Conservation (phyloP, 2,113 vertebrate genomes). For the Suricata suricatta region DNA sequence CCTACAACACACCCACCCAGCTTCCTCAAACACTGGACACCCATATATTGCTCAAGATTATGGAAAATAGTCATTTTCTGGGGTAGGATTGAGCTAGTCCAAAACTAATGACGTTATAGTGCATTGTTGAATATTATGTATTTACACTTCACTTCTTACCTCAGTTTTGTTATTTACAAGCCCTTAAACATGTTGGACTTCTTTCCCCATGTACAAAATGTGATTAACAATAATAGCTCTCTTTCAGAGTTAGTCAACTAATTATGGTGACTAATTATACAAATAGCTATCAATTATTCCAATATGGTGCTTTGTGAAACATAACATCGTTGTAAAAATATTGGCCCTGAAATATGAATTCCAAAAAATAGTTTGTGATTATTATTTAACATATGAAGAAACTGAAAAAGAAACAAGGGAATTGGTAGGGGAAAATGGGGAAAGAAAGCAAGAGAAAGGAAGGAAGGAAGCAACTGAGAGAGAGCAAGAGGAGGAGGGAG, state of each 20-base stretch:
- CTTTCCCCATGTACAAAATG: background rate
- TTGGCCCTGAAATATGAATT: background rate
- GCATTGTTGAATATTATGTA: background rate
- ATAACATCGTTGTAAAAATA: background rate
- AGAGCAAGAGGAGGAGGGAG: background rate
- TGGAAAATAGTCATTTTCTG: background rate
- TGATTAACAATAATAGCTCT: background rate
- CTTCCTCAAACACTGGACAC: background rate
- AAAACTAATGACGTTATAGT: background rate
- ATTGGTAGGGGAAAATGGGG: background rate
- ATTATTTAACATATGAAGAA: background rate
- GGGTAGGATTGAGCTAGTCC: background rate
- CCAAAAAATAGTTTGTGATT: background rate
- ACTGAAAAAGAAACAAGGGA: background rate
- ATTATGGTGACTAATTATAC: constrained; percentile 31
- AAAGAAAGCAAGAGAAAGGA: background rate
- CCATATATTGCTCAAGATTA: background rate
- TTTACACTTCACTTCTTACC: background rate
- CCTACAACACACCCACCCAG: background rate
- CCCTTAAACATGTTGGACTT: background rate
- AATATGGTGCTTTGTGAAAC: background rate
- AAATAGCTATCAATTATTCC: background rate
- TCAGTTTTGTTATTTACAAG: background rate
- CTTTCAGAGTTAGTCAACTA: constrained; percentile 29
- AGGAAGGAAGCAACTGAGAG: background rate